Evolutionary conservation across 2,797 vertebrate species (phyloP), one percentile per base, ranked within the genome.

Genomic region (Ctenosaura bakeri): DNA sequence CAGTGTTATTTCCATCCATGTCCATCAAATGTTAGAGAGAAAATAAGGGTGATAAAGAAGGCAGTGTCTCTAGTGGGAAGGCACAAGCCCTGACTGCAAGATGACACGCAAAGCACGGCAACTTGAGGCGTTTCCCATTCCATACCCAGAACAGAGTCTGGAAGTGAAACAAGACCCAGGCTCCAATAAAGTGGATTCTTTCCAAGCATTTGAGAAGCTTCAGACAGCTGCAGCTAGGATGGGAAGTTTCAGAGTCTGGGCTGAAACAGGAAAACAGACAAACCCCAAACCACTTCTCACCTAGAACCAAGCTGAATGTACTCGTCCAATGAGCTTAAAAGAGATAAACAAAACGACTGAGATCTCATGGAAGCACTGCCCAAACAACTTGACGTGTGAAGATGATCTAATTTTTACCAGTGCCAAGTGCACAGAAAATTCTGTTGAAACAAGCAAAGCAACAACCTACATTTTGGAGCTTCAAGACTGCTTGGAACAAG

Each of bases 141-240:
- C 0, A 0, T 9, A 85, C 86, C 83, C 52, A 92, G 77, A 85
- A 22, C 88, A 82, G 89, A 91, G 62, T 71, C n/a, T 35, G 62
- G 86, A 90, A 24, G 74, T 90, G 92, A 92, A 94, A 79, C 42
- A 78, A 93, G 90, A 95, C 22, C 77, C 92, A 76, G 90, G 91
- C 86, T 91, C 92, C 85, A 86, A 89, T 86, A 89, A 92, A 94
- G 92, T 84, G 90, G 92, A 93, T 46, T 26, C 1, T 85, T 90
- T 92, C 94, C 92, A 95, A 95, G 52, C 79, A 83, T 88, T 88
- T 88, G 62, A 91, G 91, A 93, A 92, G 71, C 82, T 93, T 71
- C 90, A 29, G 78, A 80, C 77, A 95, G 94, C 92, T 94, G 94
- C 2, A 50, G 62, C 20, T 35, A 92, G 50, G 62, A 91, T 90